Evolutionary conservation across 2,113 vertebrate genomes (phyloP).

Genomic region (Rhynchomys soricoides): DNA sequence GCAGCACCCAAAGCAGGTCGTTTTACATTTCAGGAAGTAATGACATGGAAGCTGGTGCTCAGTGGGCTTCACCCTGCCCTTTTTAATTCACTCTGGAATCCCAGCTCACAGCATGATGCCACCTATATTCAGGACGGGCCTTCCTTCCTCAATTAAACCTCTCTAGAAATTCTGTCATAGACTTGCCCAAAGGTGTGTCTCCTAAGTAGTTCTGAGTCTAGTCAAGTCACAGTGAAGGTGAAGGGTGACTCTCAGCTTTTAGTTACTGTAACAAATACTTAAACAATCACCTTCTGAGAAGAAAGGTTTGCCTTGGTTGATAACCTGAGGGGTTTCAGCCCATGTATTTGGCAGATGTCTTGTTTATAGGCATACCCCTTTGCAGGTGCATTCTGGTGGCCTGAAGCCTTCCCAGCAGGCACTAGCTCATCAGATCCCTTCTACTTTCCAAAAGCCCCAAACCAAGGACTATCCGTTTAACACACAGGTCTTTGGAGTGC

Average conservation of each 20-base stretch:
- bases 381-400: not conserved
- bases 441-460: not conserved
- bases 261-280: not conserved
- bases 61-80: not conserved
- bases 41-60: not conserved
- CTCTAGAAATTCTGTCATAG: not conserved
- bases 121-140: not conserved
- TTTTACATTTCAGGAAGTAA: not conserved
- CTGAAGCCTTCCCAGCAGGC: not conserved
- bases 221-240: not conserved
- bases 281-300: not conserved
- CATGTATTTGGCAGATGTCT: not conserved
- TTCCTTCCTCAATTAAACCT: not conserved
- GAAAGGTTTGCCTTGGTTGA: not conserved
- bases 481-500: not conserved
- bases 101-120: not conserved
- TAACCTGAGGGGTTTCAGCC: not conserved
- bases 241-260: not conserved
- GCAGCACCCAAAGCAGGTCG: not conserved
- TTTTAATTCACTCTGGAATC: not conserved
- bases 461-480: not conserved
- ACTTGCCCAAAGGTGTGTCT: not conserved
- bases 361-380: not conserved
- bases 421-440: not conserved
- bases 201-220: not conserved